phyloP scores from a whole-genome alignment of 2,797 vertebrate species.

The Thunnus albacares region DNA sequence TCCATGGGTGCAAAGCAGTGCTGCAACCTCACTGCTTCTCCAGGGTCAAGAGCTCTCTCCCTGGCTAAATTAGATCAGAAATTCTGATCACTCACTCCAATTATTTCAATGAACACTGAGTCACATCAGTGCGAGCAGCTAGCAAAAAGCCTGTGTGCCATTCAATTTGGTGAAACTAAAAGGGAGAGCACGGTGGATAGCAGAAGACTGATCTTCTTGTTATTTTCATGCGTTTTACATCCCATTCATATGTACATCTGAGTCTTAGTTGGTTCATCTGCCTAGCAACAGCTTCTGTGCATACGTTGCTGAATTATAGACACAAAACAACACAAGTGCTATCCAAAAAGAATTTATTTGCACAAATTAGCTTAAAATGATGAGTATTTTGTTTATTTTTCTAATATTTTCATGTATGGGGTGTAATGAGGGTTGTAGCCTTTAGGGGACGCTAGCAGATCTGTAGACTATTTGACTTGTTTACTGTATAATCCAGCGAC shows the following conservation, averaged over 20 bases:
- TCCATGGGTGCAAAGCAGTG: conserved; percentile 15
- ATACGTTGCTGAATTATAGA: neutral
- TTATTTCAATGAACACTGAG: conserved; percentile 65
- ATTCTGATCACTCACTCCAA: conserved; percentile 62
- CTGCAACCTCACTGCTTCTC: conserved; percentile 44
- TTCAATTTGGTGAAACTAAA: conserved; percentile 24
- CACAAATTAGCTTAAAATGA: conserved; percentile 3
- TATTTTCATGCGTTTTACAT: neutral
- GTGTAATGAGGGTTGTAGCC: neutral
- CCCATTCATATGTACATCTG: neutral
- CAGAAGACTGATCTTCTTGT: conserved; percentile 19
- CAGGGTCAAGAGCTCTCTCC: conserved; percentile 59
- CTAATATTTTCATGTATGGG: neutral
- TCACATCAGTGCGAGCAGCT: conserved; percentile 32
- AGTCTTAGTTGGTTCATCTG: neutral
- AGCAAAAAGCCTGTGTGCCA: neutral
- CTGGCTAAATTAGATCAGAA: conserved; percentile 67
- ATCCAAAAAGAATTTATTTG: neutral
- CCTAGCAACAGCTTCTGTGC: neutral
- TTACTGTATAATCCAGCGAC: conserved; percentile 9
- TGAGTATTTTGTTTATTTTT: conserved; percentile 1
- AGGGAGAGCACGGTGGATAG: conserved; percentile 15
- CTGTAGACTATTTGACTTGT: neutral
- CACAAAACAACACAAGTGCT: neutral
- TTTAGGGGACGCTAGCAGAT: conserved; percentile 6